Percentiles rank a stretch among this genome's conserved stretches.
phyloP scores from a whole-genome alignment of 1,140 invertebrate species.

The Pogonognathellus flavescens region DNA sequence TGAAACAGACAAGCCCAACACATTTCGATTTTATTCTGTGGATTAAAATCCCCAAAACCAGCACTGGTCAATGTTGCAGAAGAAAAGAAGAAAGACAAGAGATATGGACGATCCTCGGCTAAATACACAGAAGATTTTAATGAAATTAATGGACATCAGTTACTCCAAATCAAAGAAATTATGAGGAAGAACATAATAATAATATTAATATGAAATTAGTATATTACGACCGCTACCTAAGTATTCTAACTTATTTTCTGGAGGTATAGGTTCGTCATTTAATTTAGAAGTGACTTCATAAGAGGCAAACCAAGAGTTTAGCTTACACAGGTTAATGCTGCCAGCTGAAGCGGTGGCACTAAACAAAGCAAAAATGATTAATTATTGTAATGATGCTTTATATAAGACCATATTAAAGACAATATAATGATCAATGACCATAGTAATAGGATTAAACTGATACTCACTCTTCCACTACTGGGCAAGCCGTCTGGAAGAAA shows the following conservation, averaged over 20 bases:
- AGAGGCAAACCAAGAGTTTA: constrained; percentile 58
- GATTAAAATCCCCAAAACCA: constrained; percentile 66
- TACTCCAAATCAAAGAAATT: no score
- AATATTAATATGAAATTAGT: no score
- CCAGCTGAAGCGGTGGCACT: neutral
- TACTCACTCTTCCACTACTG: neutral
- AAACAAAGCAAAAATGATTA: no score
- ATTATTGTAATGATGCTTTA: no score
- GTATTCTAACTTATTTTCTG: no score
- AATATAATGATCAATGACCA: no score
- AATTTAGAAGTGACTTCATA: neutral
- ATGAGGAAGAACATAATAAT: no score
- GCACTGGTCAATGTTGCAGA: constrained; percentile 55
- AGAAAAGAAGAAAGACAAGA: constrained; percentile 60
- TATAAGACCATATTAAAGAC: no score
- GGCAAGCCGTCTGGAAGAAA: constrained; percentile 57
- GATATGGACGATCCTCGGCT: constrained; percentile 49
- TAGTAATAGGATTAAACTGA: neutral
- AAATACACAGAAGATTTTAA: no score
- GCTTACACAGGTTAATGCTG: neutral
- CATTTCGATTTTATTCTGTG: constrained; percentile 59
- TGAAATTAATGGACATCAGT: no score
- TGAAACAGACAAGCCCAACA: constrained; percentile 42
- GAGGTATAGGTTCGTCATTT: neutral
- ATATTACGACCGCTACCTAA: no score